Conservation (phyloP, 2,888 invertebrate species). For the Drosophila barbarae region DNA sequence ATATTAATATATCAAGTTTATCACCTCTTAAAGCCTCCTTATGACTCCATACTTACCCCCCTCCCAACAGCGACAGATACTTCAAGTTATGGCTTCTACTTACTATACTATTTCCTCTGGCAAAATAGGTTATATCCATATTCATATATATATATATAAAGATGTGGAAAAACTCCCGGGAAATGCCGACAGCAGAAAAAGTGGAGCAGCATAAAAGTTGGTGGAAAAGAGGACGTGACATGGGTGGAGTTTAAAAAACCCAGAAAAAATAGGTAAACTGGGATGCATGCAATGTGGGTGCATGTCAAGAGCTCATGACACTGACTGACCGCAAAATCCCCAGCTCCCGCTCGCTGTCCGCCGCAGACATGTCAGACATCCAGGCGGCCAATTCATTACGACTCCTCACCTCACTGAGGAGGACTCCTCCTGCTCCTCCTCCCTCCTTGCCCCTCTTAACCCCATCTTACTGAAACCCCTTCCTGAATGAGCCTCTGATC, state of each 20-base stretch:
- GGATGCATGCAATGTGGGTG: constrained; percentile 22
- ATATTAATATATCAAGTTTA: not conserved
- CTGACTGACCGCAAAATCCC: constrained; percentile 41
- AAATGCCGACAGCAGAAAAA: constrained; percentile 21
- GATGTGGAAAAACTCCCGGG: not conserved
- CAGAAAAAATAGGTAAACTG: not conserved
- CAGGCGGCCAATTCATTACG: constrained; percentile 58
- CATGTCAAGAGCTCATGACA: constrained; percentile 49
- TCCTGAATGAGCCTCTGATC: constrained; percentile 53
- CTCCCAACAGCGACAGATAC: not conserved
- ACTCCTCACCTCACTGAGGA: constrained; percentile 15
- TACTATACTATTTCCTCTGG: not conserved
- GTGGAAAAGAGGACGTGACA: not conserved
- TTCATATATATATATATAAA: not conserved
- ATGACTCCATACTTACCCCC: no score
- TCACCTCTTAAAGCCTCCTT: not conserved
- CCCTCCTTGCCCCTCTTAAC: not conserved
- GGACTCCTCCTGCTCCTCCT: not conserved
- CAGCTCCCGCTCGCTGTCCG: constrained; percentile 17
- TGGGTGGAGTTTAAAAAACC: constrained; percentile 6
- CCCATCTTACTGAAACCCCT: not conserved
- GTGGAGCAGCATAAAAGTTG: constrained; percentile 32
- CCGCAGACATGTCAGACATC: constrained; percentile 58
- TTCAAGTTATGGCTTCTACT: not conserved
- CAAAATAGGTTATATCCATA: constrained; percentile 13